These are phyloP conservation scores for Mesoligia furuncula DNA, from an alignment of 2,888 invertebrate genomes.

Conservation along the genomic window DNA sequence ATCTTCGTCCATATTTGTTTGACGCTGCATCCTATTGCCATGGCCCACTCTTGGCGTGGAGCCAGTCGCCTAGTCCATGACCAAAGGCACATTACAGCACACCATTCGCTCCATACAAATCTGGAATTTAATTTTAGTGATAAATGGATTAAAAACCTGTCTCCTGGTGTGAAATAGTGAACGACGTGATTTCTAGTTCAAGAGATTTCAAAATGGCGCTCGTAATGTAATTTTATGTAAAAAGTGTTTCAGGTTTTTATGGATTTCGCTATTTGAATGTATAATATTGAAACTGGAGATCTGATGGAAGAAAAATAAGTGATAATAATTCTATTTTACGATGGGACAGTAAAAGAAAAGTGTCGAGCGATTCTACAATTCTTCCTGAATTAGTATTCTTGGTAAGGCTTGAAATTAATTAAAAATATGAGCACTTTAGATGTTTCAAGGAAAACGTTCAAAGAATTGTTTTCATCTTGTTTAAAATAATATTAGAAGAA, in stretches of 20 bases:
- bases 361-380: neutral
- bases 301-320: slow-evolving; percentile 6
- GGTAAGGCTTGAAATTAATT: slow-evolving; percentile 23
- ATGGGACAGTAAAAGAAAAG: slow-evolving; percentile 6
- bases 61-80: slow-evolving; percentile 67
- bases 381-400: slow-evolving; percentile 5
- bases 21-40: slow-evolving; percentile 58
- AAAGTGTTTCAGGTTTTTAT: slow-evolving; percentile 40
- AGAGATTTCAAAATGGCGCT: slow-evolving; percentile 36
- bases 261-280: slow-evolving; percentile 33
- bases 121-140: slow-evolving; percentile 68
- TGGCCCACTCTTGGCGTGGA: slow-evolving; percentile 59
- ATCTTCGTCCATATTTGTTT: slow-evolving; percentile 61
- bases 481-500: neutral
- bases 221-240: slow-evolving; percentile 25
- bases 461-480: neutral
- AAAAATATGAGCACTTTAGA: slow-evolving; percentile 15
- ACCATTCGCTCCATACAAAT: slow-evolving; percentile 62
- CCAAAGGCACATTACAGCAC: slow-evolving; percentile 63
- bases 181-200: slow-evolving; percentile 55
- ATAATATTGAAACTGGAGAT: slow-evolving; percentile 4
- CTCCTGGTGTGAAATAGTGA: slow-evolving; percentile 62
- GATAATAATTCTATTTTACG: slow-evolving; percentile 21
- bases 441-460: slow-evolving; percentile 1
- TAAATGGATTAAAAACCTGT: slow-evolving; percentile 75